Percentiles rank a stretch among this genome's conserved stretches.
These are phyloP conservation scores for Bactericera cockerelli DNA, from an alignment of 1,140 invertebrate species.

Conservation along the genomic window DNA sequence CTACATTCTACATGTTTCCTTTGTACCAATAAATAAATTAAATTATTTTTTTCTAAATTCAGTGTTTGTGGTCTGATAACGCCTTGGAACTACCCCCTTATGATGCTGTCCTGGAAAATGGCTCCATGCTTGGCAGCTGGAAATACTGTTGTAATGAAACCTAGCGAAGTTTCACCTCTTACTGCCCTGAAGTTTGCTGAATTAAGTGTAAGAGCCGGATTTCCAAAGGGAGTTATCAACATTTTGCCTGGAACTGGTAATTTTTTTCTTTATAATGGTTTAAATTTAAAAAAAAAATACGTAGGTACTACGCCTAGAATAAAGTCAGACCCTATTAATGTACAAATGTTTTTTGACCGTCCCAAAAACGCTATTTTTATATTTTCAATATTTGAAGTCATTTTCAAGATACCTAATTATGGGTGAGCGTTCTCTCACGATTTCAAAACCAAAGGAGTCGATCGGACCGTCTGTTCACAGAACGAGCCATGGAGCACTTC, in stretches of 20 bases:
- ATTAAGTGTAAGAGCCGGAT: slow-evolving; percentile 65
- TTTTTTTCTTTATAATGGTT: no score
- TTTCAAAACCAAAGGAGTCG: no score
- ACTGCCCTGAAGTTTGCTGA: slow-evolving; percentile 91
- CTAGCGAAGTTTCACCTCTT: slow-evolving; percentile 62
- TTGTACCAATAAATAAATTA: no score
- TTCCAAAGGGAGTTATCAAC: slow-evolving; percentile 90
- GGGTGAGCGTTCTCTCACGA: no score
- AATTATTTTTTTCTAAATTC: background rate
- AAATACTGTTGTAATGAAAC: slow-evolving; percentile 56
- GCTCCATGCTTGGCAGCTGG: slow-evolving; percentile 88
- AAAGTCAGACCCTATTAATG: background rate
- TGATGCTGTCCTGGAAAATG: slow-evolving; percentile 99
- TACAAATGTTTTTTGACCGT: background rate
- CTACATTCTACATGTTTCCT: no score
- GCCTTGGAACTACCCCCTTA: slow-evolving; percentile 94
- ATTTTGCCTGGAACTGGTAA: slow-evolving; percentile 67
- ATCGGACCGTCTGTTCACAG: no score
- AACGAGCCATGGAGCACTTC: no score
- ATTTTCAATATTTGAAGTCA: no score
- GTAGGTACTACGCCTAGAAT: background rate
- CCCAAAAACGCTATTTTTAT: no score
- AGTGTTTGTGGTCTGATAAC: slow-evolving; percentile 85
- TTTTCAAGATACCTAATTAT: no score
- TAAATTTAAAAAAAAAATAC: background rate